A percentile compares a stretch with the other conserved stretches of the same genome.
Evolutionary conservation across 2,888 invertebrate genomes (phyloP).

Genomic region (Cryptops parisi): DNA sequence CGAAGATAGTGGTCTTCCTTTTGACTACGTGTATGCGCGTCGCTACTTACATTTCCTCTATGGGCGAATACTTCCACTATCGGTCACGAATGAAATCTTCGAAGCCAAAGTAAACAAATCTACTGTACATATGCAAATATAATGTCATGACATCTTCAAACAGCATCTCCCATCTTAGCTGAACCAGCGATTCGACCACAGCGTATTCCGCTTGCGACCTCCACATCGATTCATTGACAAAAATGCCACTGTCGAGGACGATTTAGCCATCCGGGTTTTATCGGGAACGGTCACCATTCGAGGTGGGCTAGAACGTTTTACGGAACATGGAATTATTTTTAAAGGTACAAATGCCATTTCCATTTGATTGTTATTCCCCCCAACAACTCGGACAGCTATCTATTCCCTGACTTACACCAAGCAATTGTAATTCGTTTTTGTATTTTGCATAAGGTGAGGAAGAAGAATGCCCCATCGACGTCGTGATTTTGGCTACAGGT

Average conservation of each 20-base stretch:
- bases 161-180: slow-evolving; percentile 20
- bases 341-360: slow-evolving; percentile 19
- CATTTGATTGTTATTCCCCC: not conserved
- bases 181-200: slow-evolving; percentile 28
- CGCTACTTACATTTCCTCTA: not conserved
- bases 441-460: too few relatives aligned
- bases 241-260: slow-evolving; percentile 28
- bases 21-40: not conserved
- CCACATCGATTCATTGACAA: slow-evolving; percentile 20
- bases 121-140: too few relatives aligned
- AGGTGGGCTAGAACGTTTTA: slow-evolving; percentile 24
- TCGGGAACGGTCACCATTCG: slow-evolving; percentile 26
- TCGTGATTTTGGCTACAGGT: slow-evolving; percentile 3
- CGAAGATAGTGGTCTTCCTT: not conserved
- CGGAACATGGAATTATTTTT: slow-evolving; percentile 23
- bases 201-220: slow-evolving; percentile 29
- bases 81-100: not conserved
- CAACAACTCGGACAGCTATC: too few relatives aligned
- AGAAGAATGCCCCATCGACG: not conserved
- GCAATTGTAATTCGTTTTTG: too few relatives aligned
- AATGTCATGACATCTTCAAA: not conserved
- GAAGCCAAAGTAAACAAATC: not conserved
- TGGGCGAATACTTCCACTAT: not conserved
- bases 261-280: slow-evolving; percentile 31
- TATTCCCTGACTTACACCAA: too few relatives aligned